Evolutionary conservation across 2,888 invertebrate species (phyloP).

Genomic region (Macropis europaea): DNA sequence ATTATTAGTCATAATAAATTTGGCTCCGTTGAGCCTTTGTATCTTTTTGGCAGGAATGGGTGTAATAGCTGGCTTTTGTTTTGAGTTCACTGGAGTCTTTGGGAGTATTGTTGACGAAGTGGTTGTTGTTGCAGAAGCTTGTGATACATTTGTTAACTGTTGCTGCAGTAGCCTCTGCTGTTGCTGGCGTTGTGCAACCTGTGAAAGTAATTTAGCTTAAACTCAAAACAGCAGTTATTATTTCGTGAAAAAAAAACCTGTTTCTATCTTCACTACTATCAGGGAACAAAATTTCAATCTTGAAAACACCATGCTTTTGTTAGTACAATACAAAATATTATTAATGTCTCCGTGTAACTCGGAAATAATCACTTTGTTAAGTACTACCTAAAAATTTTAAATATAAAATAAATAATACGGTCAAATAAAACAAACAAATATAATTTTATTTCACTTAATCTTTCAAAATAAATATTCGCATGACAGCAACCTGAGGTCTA

Average conservation of each 20-base stretch:
- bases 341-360: constrained; percentile 28
- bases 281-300: constrained; percentile 31
- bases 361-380: constrained; percentile 44
- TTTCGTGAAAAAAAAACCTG: neutral
- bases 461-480: neutral
- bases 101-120: constrained; percentile 69
- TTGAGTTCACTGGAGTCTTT: constrained; percentile 73
- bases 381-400: constrained; percentile 6
- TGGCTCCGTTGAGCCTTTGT: constrained; percentile 78
- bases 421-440: neutral
- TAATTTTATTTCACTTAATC: neutral
- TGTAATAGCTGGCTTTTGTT: constrained; percentile 75
- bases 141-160: constrained; percentile 72
- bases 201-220: constrained; percentile 9
- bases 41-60: constrained; percentile 75
- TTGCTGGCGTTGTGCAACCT: constrained; percentile 87
- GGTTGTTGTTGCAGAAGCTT: constrained; percentile 71
- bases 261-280: neutral
- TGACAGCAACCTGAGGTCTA: constrained; percentile 2
- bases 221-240: neutral
- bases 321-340: constrained; percentile 58
- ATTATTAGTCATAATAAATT: constrained; percentile 77
- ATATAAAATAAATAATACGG: neutral
- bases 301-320: constrained; percentile 64
- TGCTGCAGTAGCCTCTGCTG: constrained; percentile 83